These are phyloP conservation scores for Cyphomyrus plagiostoma DNA, from an alignment of 2,113 vertebrate species.

Conservation along the genomic window DNA sequence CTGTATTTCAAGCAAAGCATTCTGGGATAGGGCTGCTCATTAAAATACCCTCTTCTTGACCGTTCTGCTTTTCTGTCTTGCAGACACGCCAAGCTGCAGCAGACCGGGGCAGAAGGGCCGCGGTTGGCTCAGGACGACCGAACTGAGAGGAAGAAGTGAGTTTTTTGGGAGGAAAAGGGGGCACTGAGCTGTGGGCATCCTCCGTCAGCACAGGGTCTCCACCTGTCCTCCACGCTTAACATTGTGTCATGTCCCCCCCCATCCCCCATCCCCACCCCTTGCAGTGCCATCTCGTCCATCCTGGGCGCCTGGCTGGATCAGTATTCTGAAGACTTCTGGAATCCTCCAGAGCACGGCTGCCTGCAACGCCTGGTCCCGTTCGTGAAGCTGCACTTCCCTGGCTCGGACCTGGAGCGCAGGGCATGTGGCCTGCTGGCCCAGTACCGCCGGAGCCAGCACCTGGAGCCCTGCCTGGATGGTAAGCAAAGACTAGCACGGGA, in stretches of 20 bases:
- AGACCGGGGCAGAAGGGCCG: conserved; percentile 62
- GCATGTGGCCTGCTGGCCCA: conserved; percentile 84
- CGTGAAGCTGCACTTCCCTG: conserved; percentile 78
- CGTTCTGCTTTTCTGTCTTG: neutral
- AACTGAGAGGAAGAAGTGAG: conserved; percentile 85
- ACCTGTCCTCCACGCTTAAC: neutral
- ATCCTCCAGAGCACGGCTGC: conserved; percentile 76
- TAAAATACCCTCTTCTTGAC: neutral
- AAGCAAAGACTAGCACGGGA: conserved; percentile 26
- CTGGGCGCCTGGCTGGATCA: conserved; percentile 96
- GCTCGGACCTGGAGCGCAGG: conserved; percentile 87
- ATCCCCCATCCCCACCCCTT: neutral
- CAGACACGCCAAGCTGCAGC: conserved; percentile 84
- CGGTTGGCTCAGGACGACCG: conserved; percentile 74
- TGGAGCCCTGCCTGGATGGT: conserved; percentile 72
- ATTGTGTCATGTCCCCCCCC: neutral
- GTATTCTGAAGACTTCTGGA: conserved; percentile 95
- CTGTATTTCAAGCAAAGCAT: neutral
- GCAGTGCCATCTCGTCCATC: conserved; percentile 90
- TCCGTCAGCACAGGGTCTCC: neutral
- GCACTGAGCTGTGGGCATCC: neutral
- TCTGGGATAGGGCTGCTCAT: neutral
- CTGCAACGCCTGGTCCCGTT: conserved; percentile 86
- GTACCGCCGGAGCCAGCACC: conserved; percentile 77
- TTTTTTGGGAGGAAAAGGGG: neutral